Evolutionary conservation across 2,888 invertebrate genomes (phyloP).

Genomic region (Flabesymbios commensalis): DNA sequence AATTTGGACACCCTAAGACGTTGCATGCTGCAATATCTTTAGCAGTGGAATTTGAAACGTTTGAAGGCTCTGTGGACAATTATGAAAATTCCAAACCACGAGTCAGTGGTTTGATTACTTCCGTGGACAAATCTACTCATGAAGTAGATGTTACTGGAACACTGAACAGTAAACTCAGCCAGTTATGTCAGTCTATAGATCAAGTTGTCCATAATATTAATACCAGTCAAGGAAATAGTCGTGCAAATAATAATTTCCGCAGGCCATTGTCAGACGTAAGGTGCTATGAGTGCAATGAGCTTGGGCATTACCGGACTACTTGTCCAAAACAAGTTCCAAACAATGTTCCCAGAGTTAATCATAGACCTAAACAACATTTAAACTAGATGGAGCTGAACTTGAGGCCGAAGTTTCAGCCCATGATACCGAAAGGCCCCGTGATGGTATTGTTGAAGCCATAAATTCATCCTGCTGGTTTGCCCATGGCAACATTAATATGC

Average conservation of each 20-base stretch:
- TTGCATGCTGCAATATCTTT: neutral
- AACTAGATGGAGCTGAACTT: neutral
- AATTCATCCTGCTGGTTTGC: neutral
- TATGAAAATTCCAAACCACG: no score
- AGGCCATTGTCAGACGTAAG: neutral
- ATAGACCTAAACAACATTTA: neutral
- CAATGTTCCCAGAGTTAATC: no score
- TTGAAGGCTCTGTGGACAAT: neutral
- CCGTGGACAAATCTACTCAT: no score
- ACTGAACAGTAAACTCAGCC: no score
- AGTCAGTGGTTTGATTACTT: no score
- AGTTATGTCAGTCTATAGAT: no score
- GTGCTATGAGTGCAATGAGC: neutral
- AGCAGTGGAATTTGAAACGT: neutral
- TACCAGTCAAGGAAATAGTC: no score
- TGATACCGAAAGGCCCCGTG: neutral
- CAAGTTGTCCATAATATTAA: no score
- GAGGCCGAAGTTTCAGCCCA: conserved; percentile 1
- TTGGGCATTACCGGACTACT: neutral
- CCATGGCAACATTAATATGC: neutral
- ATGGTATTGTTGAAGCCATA: neutral
- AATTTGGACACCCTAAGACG: neutral
- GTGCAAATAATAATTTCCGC: neutral
- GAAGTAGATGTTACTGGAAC: no score
- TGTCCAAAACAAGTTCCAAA: no score